Percentiles rank a stretch among this genome's conserved stretches.
These are phyloP conservation scores for Ophion costatus DNA, from an alignment of 2,888 invertebrate species.

Conservation along the genomic window DNA sequence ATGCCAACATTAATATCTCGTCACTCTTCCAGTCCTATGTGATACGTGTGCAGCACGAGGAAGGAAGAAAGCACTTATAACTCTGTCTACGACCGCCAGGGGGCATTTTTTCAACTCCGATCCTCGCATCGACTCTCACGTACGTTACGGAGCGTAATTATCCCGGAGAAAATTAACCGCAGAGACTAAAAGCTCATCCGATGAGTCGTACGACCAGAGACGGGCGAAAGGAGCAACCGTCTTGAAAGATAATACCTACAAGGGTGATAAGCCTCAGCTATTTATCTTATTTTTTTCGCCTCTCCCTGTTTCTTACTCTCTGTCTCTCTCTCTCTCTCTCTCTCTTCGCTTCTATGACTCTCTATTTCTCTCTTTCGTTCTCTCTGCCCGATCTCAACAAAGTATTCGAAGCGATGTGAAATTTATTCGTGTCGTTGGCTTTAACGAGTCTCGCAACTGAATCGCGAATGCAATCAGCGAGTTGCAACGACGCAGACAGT, in stretches of 20 bases:
- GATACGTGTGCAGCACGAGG: background rate
- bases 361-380: slow-evolving; percentile 20
- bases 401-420: slow-evolving; percentile 61
- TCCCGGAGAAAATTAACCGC: slow-evolving; percentile 47
- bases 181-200: slow-evolving; percentile 46
- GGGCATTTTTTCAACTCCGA: slow-evolving; percentile 65
- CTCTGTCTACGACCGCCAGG: slow-evolving; percentile 69
- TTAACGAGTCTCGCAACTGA: slow-evolving; percentile 69
- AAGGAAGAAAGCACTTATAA: slow-evolving; percentile 57
- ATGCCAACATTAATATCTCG: slow-evolving; percentile 73
- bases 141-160: slow-evolving; percentile 48
- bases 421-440: slow-evolving; percentile 70
- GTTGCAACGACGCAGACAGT: slow-evolving; percentile 32
- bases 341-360: background rate
- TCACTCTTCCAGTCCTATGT: slow-evolving; percentile 65
- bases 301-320: background rate
- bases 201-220: slow-evolving; percentile 4
- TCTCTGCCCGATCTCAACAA: slow-evolving; percentile 50
- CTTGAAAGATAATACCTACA: slow-evolving; percentile 34
- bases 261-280: slow-evolving; percentile 37
- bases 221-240: slow-evolving; percentile 6
- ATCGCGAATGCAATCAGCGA: slow-evolving; percentile 69
- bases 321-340: too few relatives aligned
- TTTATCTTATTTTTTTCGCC: slow-evolving; percentile 27
- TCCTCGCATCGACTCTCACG: slow-evolving; percentile 65